Conservation (phyloP, 2,888 invertebrate genomes). For the Drosophila putrida region DNA sequence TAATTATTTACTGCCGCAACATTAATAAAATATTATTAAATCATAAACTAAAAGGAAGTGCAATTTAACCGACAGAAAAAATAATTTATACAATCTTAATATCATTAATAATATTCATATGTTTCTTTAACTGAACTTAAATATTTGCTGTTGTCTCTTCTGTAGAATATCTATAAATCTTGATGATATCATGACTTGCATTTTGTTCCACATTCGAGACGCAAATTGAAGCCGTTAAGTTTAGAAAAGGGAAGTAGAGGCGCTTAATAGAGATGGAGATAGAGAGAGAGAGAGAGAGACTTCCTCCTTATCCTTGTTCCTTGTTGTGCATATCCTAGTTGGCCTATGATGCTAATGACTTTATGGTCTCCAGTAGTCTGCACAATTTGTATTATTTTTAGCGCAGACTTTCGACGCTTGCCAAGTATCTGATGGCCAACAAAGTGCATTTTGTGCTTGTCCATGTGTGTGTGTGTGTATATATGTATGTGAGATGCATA, state of each 20-base stretch:
- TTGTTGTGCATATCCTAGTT: constrained; percentile 33
- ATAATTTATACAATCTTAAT: too few relatives aligned
- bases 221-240: too few relatives aligned
- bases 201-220: constrained; percentile 7
- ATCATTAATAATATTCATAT: too few relatives aligned
- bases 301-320: constrained; percentile 5
- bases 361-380: constrained; percentile 68
- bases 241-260: neutral
- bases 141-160: too few relatives aligned
- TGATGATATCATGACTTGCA: constrained; percentile 27
- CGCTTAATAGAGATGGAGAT: neutral
- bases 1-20: too few relatives aligned
- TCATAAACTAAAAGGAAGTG: too few relatives aligned
- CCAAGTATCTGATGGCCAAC: constrained; percentile 48
- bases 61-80: too few relatives aligned
- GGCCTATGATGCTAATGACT: constrained; percentile 66
- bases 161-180: neutral
- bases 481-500: constrained; percentile 7
- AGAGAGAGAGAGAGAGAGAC: too few relatives aligned
- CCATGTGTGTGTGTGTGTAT: too few relatives aligned
- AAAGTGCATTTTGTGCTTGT: neutral
- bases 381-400: constrained; percentile 67
- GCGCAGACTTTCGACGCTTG: constrained; percentile 45
- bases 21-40: too few relatives aligned
- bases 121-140: too few relatives aligned